Base-by-base conservation (phyloP, 2,113 vertebrate species). In the Dendropsophus ebraccatus region DNA sequence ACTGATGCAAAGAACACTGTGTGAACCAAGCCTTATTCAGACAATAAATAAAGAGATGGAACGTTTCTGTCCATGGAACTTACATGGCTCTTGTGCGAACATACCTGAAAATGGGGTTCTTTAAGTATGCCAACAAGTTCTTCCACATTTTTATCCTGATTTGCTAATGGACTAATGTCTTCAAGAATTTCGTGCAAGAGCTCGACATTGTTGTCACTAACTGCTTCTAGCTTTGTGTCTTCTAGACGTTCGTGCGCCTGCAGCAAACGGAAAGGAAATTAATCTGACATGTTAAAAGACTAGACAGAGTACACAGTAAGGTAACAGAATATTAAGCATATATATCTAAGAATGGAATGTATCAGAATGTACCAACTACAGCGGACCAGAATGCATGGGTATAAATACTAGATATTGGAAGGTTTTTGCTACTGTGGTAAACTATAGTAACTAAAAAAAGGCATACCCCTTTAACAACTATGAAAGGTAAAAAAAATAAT, bases 31-130 rank as follows among this genome's bases (percentile, higher is more conserved):
- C n/a, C n/a, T n/a, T 13, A 4, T 89, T 89, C 89, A 85, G 35
- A 30, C 10, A 32, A 7, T 35, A 80, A 41, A 41, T 12, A 62
- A 23, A 80, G 28, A 4, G 0, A 13, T 49, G 41, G 7, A 52
- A 47, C 0, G 12, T 52, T 28, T 50, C 6, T 49, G n/a, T 50
- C 1, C 47, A 47, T 30, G n/a, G 11, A 14, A 25, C 25, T 41
- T 47, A 0, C 1, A 5, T 50, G 9, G 9, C 12, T 17, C 28
- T 35, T 14, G 41, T 32, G 0, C 56, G 69, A 5, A 80, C 77
- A 87, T 90, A 99, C 98, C 97, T 97, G 95, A 90, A 99, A 99
- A 90, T 99, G 97, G 75, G 98, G 98, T 81, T 97, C 97, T 89
- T 96, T 96, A 28, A 99, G 96, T 88, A 99, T 99, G 78, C 92